Evolutionary conservation across 2,113 vertebrate species (phyloP).

Genomic region (Eulemur rufifrons): DNA sequence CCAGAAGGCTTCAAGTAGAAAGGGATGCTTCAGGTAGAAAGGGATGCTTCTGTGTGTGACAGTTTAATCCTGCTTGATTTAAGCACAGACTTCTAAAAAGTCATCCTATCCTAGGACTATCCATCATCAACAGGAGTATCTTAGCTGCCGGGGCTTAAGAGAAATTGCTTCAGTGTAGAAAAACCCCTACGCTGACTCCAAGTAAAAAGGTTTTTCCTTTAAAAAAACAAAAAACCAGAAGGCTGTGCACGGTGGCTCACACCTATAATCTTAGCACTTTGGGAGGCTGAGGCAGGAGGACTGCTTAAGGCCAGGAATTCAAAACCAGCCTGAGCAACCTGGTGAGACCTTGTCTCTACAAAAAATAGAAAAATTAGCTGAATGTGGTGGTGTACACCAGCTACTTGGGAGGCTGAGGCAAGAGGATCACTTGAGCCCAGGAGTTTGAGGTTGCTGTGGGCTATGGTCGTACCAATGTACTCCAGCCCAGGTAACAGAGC

Average conservation of each 20-base stretch:
- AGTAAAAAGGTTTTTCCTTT: not conserved
- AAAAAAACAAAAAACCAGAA: not conserved
- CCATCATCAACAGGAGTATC: not conserved
- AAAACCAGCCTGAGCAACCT: no score
- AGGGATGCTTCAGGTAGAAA: not conserved
- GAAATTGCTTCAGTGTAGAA: not conserved
- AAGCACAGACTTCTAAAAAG: not conserved
- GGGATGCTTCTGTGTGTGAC: not conserved
- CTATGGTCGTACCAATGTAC: no score
- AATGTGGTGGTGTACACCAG: not conserved
- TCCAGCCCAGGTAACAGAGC: not conserved
- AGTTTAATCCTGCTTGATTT: constrained; percentile 38
- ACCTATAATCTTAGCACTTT: not conserved
- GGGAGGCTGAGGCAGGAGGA: no score
- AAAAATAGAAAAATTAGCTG: no score
- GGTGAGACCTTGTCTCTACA: no score
- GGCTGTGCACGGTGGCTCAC: not conserved
- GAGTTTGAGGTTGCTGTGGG: not conserved
- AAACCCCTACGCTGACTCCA: not conserved
- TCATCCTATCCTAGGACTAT: not conserved
- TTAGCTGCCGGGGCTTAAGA: not conserved
- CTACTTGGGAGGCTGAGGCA: not conserved
- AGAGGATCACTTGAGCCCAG: not conserved
- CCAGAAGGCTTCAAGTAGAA: not conserved
- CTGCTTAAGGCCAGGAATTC: no score